Evolutionary conservation across 2,113 vertebrate genomes (phyloP).

Genomic region (Solea solea): DNA sequence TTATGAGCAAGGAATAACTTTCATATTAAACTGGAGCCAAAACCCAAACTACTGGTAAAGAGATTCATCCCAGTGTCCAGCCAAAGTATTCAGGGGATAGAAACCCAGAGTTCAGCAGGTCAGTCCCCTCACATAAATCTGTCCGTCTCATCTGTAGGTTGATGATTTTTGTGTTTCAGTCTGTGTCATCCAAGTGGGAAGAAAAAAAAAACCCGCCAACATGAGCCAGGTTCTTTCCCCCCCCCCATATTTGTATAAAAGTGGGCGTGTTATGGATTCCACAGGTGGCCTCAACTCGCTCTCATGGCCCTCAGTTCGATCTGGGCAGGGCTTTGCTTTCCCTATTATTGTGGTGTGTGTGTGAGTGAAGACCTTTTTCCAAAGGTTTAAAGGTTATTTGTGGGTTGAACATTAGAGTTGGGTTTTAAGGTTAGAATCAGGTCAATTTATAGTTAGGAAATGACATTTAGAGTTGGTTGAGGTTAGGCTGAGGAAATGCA

Average conservation of each 20-base stretch:
- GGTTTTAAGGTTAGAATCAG: too few relatives aligned
- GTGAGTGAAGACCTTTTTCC: not conserved
- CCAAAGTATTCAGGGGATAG: not conserved
- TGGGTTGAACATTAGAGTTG: too few relatives aligned
- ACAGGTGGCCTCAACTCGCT: slow-evolving; percentile 51
- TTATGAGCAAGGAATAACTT: not conserved
- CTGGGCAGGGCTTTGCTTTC: slow-evolving; percentile 24
- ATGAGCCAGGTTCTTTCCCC: slow-evolving; percentile 48
- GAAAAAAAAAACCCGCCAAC: slow-evolving; percentile 11
- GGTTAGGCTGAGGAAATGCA: too few relatives aligned
- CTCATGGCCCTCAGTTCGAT: slow-evolving; percentile 36
- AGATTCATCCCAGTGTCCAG: not conserved
- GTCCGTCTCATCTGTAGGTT: slow-evolving; percentile 10
- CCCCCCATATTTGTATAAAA: slow-evolving; percentile 60
- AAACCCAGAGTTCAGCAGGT: slow-evolving; percentile 12
- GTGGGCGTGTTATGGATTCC: slow-evolving; percentile 65
- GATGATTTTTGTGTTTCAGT: slow-evolving; percentile 16
- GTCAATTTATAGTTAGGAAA: too few relatives aligned
- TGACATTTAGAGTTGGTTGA: too few relatives aligned
- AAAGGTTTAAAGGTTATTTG: too few relatives aligned
- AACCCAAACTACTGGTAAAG: not conserved
- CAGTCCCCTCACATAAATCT: slow-evolving; percentile 21
- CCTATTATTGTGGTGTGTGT: not conserved
- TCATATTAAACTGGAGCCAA: not conserved
- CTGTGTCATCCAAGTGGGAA: slow-evolving; percentile 51